phyloP scores from a whole-genome alignment of 2,113 vertebrate genomes.

The Nibea coibor region DNA sequence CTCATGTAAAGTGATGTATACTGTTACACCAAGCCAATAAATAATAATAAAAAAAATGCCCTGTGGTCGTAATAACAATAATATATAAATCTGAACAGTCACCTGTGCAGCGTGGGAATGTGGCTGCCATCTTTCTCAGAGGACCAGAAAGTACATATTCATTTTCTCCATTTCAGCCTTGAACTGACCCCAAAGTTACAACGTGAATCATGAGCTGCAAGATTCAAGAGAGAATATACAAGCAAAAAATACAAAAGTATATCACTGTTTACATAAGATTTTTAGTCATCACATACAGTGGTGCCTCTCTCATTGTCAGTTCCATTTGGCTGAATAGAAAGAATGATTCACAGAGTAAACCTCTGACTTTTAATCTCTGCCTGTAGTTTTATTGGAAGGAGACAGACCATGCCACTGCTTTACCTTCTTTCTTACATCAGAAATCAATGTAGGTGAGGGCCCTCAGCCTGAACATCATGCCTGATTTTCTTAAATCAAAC shows the following conservation, averaged over 20 bases:
- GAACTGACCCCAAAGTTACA: conserved; percentile 5
- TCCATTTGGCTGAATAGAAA: conserved; percentile 8
- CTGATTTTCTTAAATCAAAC: conserved; percentile 48
- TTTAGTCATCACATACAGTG: not conserved
- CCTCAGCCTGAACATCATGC: conserved; percentile 26
- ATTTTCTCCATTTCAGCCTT: conserved; percentile 44
- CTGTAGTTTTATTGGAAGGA: conserved; percentile 26
- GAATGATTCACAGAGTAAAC: conserved; percentile 12
- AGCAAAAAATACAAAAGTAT: conserved; percentile 22
- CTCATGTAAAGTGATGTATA: not conserved
- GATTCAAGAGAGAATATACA: not conserved
- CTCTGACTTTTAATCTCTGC: conserved; percentile 22
- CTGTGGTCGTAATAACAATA: conserved; percentile 30
- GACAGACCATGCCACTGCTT: conserved; percentile 1
- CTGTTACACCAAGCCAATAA: not conserved
- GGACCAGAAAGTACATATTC: conserved; percentile 34
- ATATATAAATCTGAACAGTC: conserved; percentile 24
- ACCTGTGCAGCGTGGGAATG: conserved; percentile 19
- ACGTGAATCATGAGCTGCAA: conserved; percentile 36
- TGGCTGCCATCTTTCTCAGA: conserved; percentile 10
- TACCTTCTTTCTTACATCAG: conserved; percentile 20
- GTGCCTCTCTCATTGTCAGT: not conserved
- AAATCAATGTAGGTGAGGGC: conserved; percentile 55
- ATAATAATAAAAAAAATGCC: conserved; percentile 21
- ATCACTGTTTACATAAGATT: conserved; percentile 15